Conservation (phyloP, 2,888 invertebrate species). For the Netelia fuscicornis region DNA sequence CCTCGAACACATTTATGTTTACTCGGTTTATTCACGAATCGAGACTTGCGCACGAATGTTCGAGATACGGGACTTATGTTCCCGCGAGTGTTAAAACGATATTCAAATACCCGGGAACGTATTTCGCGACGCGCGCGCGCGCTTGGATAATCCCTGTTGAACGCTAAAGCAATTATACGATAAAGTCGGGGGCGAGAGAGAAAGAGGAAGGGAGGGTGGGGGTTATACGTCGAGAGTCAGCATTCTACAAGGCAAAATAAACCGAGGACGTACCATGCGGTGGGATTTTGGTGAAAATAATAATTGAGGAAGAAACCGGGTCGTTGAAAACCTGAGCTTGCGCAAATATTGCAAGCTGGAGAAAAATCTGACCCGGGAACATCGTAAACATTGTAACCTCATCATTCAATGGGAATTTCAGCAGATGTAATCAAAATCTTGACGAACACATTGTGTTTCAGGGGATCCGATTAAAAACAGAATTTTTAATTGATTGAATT, state of each 20-base stretch:
- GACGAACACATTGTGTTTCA: too few species aligned
- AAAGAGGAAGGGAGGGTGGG: too few species aligned
- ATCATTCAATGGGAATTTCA: too few species aligned
- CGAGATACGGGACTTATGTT: slow-evolving; percentile 18
- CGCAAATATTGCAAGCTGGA: not conserved
- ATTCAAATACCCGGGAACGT: slow-evolving; percentile 26
- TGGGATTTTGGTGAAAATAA: not conserved
- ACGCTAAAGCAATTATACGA: slow-evolving; percentile 29
- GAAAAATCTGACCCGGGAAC: not conserved
- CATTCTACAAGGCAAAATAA: not conserved
- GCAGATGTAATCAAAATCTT: too few species aligned
- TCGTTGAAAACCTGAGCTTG: not conserved
- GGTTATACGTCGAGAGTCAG: not conserved
- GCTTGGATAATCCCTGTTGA: not conserved
- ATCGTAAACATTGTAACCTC: not conserved
- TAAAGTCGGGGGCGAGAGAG: not conserved
- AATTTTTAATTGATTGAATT: too few species aligned
- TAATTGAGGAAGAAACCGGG: not conserved
- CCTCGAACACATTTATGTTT: slow-evolving; percentile 30
- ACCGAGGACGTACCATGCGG: not conserved
- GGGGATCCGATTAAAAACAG: too few species aligned
- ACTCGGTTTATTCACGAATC: slow-evolving; percentile 9
- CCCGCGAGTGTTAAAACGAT: slow-evolving; percentile 18
- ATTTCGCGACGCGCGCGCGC: not conserved
- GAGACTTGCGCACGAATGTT: not conserved